Evolutionary conservation across 2,797 vertebrate genomes (phyloP).

Genomic region (Euphonia xanthogaster): DNA sequence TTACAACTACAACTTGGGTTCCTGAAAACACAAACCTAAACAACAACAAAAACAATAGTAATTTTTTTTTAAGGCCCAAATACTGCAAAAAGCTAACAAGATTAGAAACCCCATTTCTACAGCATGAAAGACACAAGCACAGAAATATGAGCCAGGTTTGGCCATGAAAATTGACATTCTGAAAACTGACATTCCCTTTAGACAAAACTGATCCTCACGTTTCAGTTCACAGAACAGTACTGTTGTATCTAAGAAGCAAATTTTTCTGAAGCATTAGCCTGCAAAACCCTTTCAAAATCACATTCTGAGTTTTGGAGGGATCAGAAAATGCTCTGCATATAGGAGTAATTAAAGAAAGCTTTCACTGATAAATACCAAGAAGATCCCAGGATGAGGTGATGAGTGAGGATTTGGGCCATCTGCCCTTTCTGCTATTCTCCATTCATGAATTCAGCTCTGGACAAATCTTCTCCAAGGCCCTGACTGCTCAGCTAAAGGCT

Average conservation of each 20-base stretch:
- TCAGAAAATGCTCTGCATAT: background rate
- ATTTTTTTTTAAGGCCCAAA: background rate
- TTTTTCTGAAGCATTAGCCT: background rate
- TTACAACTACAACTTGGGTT: background rate
- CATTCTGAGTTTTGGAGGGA: background rate
- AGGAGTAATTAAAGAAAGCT: conserved; percentile 21
- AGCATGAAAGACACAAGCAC: background rate
- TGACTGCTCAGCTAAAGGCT: conserved; percentile 32
- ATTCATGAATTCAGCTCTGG: conserved; percentile 79
- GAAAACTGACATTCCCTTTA: background rate
- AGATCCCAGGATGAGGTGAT: conserved; percentile 15
- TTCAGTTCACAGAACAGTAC: background rate
- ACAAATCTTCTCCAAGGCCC: conserved; percentile 71
- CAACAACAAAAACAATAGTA: background rate
- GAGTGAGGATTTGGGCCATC: conserved; percentile 68
- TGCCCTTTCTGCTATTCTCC: conserved; percentile 72
- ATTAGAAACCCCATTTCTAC: background rate
- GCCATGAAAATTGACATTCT: background rate
- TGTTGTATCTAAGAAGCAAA: background rate
- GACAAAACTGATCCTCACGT: background rate
- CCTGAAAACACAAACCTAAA: background rate
- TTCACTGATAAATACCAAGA: conserved; percentile 66
- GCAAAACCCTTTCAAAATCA: background rate
- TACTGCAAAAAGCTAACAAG: background rate
- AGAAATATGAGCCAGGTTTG: background rate